phyloP scores from a whole-genome alignment of 2,113 vertebrate species.

The Chunga burmeisteri region DNA sequence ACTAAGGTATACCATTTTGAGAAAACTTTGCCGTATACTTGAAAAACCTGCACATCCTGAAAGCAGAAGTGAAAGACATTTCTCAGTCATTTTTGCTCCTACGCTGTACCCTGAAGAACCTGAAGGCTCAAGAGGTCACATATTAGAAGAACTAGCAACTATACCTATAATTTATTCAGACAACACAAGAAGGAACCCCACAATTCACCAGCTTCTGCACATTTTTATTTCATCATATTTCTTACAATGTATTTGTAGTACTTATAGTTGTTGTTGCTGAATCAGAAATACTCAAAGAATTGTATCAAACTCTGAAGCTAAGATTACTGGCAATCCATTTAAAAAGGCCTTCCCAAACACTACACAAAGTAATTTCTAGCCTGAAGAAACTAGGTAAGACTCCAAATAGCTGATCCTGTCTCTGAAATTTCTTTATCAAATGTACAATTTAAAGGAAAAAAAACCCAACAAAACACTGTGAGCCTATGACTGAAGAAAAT shows the following conservation, averaged over 20 bases:
- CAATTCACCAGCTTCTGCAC: not conserved
- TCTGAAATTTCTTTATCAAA: not conserved
- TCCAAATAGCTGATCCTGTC: not conserved
- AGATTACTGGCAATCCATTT: not conserved
- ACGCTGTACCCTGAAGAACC: not conserved
- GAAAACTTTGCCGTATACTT: not conserved
- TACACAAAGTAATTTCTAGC: not conserved
- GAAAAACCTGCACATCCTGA: not conserved
- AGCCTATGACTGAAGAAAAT: not conserved
- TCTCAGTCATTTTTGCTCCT: not conserved
- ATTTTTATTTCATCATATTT: not conserved
- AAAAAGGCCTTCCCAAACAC: not conserved
- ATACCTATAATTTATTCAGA: not conserved
- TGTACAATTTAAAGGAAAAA: not conserved
- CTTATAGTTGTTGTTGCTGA: not conserved
- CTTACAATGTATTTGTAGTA: not conserved
- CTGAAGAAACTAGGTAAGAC: not conserved
- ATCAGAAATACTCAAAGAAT: not conserved
- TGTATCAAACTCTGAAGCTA: not conserved
- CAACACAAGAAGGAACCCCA: not conserved
- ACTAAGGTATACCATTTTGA: slow-evolving; percentile 29
- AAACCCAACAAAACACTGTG: not conserved
- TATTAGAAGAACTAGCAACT: not conserved
- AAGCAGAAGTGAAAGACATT: not conserved
- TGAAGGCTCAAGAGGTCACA: not conserved